These are phyloP conservation scores for Dinothrombium tinctorium DNA, from an alignment of 1,140 invertebrate species.

Conservation along the genomic window DNA sequence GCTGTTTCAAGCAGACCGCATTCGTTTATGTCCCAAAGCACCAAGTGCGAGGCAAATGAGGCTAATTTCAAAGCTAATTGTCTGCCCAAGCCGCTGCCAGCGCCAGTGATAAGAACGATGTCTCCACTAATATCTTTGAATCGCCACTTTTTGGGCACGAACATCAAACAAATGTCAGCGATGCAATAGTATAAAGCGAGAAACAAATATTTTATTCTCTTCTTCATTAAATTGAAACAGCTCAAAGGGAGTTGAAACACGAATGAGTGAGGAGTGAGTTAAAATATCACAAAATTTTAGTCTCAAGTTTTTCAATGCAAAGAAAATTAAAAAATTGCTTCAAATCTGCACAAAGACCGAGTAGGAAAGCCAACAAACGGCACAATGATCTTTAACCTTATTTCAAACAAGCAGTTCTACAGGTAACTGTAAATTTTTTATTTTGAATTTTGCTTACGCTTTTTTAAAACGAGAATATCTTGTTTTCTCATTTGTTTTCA, in stretches of 20 bases:
- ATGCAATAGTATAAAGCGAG: conserved; percentile 11
- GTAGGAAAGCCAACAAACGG: no score
- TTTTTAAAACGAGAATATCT: no score
- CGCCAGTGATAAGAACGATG: conserved; percentile 18
- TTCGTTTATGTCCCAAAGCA: conserved; percentile 19
- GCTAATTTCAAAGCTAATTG: conserved; percentile 17
- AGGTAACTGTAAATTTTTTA: no score
- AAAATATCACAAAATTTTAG: no score
- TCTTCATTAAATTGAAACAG: not conserved
- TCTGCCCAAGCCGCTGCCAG: conserved; percentile 20
- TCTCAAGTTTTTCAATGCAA: no score
- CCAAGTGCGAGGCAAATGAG: not conserved
- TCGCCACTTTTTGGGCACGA: conserved; percentile 25
- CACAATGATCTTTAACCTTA: no score
- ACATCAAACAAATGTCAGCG: conserved; percentile 20
- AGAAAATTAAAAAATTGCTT: no score
- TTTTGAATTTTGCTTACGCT: no score
- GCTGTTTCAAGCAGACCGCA: conserved; percentile 13
- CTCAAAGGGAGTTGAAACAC: not conserved
- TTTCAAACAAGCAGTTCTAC: no score
- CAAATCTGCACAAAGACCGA: no score
- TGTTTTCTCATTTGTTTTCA: no score
- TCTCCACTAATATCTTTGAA: conserved; percentile 15
- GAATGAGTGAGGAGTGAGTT: no score
- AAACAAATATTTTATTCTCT: not conserved